Percentiles rank a stretch among this genome's conserved stretches.
Evolutionary conservation across 2,113 vertebrate genomes (phyloP).

Genomic region (Heptranchias perlo): DNA sequence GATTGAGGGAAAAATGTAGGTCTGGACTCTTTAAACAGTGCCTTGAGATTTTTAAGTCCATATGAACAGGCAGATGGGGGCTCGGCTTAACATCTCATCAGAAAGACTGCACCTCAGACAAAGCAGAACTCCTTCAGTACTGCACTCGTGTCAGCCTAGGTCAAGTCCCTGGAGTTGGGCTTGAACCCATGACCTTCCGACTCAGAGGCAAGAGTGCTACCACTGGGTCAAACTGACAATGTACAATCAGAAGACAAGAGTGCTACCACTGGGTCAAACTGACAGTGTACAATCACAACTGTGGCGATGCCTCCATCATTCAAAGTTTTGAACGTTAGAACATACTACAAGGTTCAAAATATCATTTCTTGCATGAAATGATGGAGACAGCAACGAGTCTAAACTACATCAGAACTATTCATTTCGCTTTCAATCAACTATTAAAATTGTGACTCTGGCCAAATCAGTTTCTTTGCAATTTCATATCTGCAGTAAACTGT

Average conservation of each 20-base stretch:
- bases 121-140: not conserved
- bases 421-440: constrained; percentile 11
- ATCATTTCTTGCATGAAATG: not conserved
- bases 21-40: not conserved
- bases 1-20: not conserved
- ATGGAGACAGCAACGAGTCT: not conserved
- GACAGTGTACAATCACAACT: not conserved
- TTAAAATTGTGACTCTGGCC: not conserved
- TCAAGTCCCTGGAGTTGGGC: not conserved
- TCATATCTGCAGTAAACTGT: not conserved
- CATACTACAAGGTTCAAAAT: not conserved
- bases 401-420: not conserved
- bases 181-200: not conserved
- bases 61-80: not conserved
- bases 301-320: not conserved
- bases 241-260: not conserved
- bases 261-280: not conserved
- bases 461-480: not conserved
- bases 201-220: not conserved
- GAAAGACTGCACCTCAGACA: not conserved
- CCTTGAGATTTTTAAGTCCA: not conserved
- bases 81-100: not conserved
- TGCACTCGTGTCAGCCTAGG: not conserved
- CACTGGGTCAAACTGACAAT: not conserved
- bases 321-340: not conserved